Evolutionary conservation across 2,113 vertebrate genomes (phyloP), one percentile per base, ranked within the genome.

Genomic region (Vulpes lagopus): DNA sequence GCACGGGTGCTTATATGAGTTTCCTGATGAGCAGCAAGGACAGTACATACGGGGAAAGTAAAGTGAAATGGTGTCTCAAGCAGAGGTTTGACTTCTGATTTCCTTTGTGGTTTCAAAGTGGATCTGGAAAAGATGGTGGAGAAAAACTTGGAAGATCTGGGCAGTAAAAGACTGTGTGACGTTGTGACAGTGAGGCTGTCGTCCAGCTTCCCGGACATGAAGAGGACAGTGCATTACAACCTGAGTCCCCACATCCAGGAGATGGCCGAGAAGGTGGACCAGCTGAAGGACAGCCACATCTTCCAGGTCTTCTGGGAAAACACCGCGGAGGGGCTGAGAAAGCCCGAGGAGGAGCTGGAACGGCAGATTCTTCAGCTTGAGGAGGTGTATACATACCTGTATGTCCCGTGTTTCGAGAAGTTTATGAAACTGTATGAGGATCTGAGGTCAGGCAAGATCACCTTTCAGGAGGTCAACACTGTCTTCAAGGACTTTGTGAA

Each of bases 271-370:
- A 0, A 1, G 3, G 94, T 99, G 0, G 82, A 98, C 93, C 59
- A 1, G 0, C 98, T 99, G 3, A 99, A 97, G 15, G 98, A 99
- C 3, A 99, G 99, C 95, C 95, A 98, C 81, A 60, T 99, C 96
- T 99, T 99, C 96, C 98, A 98, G 93, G 60, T 97, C 67, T 99
- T 99, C 83, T 99, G 99, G 99, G 96, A 98, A 17, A 97, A 98
- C 27, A 90, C 96, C 7, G 99, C 99, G 0, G 51, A 80, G 93
- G 3, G 17, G 1, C 71, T 65, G 22, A 82, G 73, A 53, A 5
- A 73, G 0, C 3, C 69, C 2, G 30, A 51, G 32, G 71, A 57
- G 27, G 27, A 95, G 2, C 0, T 0, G 60, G 98, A 96, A 11
- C 11, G 2, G 5, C 2, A 1, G 0, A 67, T 15, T 0, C 11